A percentile compares a stretch with the other conserved stretches of the same genome.
Evolutionary conservation across 2,888 invertebrate species (phyloP).

Genomic region (Antheraea assamensis): DNA sequence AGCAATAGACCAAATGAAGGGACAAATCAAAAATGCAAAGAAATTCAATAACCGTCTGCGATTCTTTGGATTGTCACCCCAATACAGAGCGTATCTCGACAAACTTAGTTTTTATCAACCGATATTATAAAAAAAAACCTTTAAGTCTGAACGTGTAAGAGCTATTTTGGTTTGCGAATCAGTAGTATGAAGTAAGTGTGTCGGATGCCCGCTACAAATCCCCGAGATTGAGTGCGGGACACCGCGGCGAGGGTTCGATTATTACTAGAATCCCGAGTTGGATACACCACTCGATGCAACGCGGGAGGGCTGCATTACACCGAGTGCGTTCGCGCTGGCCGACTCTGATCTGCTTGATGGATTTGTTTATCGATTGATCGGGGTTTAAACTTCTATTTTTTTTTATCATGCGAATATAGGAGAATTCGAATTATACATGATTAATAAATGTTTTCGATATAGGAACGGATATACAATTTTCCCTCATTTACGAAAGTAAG

Average conservation of each 20-base stretch:
- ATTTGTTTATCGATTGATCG: conserved; percentile 52
- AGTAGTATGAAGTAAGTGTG: conserved; percentile 32
- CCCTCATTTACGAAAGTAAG: too few species aligned
- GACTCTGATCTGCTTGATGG: conserved; percentile 53
- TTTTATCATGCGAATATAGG: not conserved
- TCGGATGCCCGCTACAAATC: conserved; percentile 60
- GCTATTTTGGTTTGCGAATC: conserved; percentile 39
- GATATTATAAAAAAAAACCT: conserved; percentile 11
- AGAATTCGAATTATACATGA: not conserved
- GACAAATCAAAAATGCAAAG: conserved; percentile 75
- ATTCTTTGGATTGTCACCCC: conserved; percentile 76
- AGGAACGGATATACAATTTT: too few species aligned
- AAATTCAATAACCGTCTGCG: conserved; percentile 75
- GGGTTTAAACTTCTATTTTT: not conserved
- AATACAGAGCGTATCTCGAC: conserved; percentile 48
- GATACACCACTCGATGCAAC: conserved; percentile 74
- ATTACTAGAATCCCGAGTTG: conserved; percentile 69
- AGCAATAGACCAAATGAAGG: conserved; percentile 60
- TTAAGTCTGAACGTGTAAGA: conserved; percentile 39
- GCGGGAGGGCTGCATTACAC: conserved; percentile 68
- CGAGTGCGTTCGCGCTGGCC: conserved; percentile 38
- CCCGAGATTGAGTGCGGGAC: conserved; percentile 73
- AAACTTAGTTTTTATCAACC: conserved; percentile 29
- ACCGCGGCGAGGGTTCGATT: conserved; percentile 70
- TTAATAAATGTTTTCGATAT: not conserved